These are phyloP conservation scores for Potorous gilbertii DNA, from an alignment of 2,797 vertebrate genomes.

Conservation along the genomic window DNA sequence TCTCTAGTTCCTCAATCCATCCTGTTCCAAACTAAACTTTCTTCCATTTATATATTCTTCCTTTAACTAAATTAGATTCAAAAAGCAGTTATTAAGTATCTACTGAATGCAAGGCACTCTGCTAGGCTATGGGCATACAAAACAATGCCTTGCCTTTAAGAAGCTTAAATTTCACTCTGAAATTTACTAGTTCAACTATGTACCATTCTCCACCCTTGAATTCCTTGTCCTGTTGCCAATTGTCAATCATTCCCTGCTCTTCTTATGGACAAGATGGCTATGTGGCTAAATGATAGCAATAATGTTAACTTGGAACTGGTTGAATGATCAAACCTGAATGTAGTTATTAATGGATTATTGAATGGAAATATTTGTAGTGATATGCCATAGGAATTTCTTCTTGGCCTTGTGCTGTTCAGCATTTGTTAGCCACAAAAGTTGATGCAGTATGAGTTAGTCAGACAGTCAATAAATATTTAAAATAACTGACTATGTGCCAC, in stretches of 20 bases:
- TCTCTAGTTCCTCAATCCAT: neutral
- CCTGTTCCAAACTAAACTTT: neutral
- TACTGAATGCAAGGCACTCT: neutral
- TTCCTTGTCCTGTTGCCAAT: neutral
- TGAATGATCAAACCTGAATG: neutral
- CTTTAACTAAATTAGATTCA: neutral
- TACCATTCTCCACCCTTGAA: neutral
- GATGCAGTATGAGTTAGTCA: neutral
- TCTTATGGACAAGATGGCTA: neutral
- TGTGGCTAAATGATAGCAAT: neutral
- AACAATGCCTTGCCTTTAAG: neutral
- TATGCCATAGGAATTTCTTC: neutral
- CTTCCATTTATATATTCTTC: neutral
- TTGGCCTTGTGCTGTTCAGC: neutral
- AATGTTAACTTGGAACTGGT: neutral
- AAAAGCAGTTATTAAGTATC: neutral
- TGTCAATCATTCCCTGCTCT: neutral
- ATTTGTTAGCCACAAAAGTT: neutral
- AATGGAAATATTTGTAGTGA: neutral
- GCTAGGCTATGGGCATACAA: neutral
- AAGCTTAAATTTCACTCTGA: neutral
- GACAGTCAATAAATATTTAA: neutral
- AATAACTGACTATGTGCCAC: neutral
- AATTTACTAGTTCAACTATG: neutral
- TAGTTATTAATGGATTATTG: neutral